Base-by-base conservation (phyloP, 2,888 invertebrate genomes). In the Vanessa cardui region DNA sequence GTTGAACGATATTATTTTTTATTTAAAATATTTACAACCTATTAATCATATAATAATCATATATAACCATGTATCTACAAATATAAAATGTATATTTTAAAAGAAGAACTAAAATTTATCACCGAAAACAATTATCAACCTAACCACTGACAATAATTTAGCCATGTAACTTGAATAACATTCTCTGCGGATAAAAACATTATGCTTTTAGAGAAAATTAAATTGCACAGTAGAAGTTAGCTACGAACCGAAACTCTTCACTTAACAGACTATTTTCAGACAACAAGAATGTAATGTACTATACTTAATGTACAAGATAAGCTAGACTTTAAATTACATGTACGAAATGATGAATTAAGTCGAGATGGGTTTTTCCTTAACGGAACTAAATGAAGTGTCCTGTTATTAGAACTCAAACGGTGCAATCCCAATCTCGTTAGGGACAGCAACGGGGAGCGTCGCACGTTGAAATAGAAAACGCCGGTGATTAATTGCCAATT, bases 401-500 rank as follows among this genome's bases (percentile, higher is more conserved):
- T 78, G 77, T 79, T 72, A 75, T 77, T 72, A 72, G 75, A 72
- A 77, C 78, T 76, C 80, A 81, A 79, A 80, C 77, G 78, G 77
- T 82, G 87, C 80, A 85, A 82, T 82, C 84, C 83, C 82, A 81
- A 85, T 84, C 85, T 87, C 82, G 86, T 87, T 88, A 87, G 78
- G 79, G 75, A 66, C 70, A 72, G 72, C 76, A 74, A 76, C 71
- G 68, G 72, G 72, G 72, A 70, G 66, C 72, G 69, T 72, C 73
- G 76, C 76, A 80, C 78, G 81, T 83, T 90, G 88, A 90, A 92
- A 92, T 91, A 91, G 91, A 91, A 91, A 92, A 90, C 90, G 88
- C 84, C 83, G 85, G 84, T 90, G 90, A 92, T 91, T 92, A 91
- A 92, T 92, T 92, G 91, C 80, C 92, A 92, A 92, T 92, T 91